Percentiles rank a stretch among this genome's conserved stretches.
These are phyloP conservation scores for Dicyrtomina minuta DNA, from an alignment of 2,888 invertebrate genomes.

Conservation along the genomic window DNA sequence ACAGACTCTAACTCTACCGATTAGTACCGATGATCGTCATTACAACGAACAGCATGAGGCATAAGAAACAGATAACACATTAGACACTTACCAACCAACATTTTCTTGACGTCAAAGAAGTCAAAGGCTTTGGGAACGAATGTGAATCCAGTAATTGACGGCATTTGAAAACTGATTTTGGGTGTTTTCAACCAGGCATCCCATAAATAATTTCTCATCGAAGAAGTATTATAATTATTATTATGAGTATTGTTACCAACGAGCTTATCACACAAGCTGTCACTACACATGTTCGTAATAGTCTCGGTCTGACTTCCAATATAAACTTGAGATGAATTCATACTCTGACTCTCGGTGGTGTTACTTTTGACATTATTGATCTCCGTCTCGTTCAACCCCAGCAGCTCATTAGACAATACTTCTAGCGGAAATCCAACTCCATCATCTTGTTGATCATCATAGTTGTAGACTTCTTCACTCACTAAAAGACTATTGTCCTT, in stretches of 20 bases:
- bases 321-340: too few species aligned
- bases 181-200: background rate
- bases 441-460: background rate
- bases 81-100: conserved; percentile 45
- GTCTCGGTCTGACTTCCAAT: too few species aligned
- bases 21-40: too few species aligned
- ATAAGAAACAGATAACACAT: too few species aligned
- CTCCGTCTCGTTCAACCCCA: background rate
- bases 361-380: too few species aligned
- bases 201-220: background rate
- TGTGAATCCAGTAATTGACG: conserved; percentile 23
- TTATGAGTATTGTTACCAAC: too few species aligned
- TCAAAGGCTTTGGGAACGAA: conserved; percentile 43
- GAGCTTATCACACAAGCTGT: background rate
- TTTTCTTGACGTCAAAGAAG: conserved; percentile 46
- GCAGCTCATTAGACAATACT: background rate
- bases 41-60: too few species aligned
- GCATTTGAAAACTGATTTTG: conserved; percentile 19
- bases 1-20: too few species aligned
- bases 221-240: background rate
- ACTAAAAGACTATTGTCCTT: background rate
- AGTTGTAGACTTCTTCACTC: background rate
- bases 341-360: too few species aligned
- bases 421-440: too few species aligned
- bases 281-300: too few species aligned